A percentile compares a stretch with the other conserved stretches of the same genome.
These are phyloP conservation scores for Flabesymbios commensalis DNA, from an alignment of 2,888 invertebrate genomes.

Conservation along the genomic window DNA sequence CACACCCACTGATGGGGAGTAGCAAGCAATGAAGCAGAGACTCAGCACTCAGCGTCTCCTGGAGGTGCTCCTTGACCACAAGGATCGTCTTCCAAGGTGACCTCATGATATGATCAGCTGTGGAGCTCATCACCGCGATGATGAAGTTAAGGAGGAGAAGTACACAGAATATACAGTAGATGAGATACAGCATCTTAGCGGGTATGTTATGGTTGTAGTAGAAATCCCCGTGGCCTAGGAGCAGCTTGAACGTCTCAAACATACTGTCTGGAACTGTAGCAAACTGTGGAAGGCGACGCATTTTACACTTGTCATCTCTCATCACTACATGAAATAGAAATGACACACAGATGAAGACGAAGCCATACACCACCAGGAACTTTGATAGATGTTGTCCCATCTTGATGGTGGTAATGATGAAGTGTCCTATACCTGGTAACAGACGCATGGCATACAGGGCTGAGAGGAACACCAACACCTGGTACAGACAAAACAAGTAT, in stretches of 20 bases:
- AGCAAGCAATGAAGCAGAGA: too few relatives aligned
- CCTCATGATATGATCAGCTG: neutral
- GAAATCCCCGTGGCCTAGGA: neutral
- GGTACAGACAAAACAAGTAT: too few relatives aligned
- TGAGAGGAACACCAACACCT: too few relatives aligned
- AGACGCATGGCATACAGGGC: slow-evolving; percentile 4
- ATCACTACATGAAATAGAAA: slow-evolving; percentile 1
- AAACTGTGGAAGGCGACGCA: neutral
- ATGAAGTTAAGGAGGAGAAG: slow-evolving; percentile 10
- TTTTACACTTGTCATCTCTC: neutral
- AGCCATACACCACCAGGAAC: slow-evolving; percentile 1
- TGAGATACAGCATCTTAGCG: neutral
- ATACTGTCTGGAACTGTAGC: neutral
- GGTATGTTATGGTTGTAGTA: neutral
- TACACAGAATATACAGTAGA: neutral
- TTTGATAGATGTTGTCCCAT: slow-evolving; percentile 1
- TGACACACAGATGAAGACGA: neutral
- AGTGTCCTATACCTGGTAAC: slow-evolving; percentile 5
- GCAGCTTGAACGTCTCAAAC: neutral
- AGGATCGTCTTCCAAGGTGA: neutral
- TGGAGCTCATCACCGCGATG: slow-evolving; percentile 9
- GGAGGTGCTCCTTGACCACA: neutral
- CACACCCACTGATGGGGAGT: too few relatives aligned
- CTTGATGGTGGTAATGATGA: slow-evolving; percentile 6
- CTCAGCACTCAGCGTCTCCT: neutral